phyloP scores from a whole-genome alignment of 2,113 vertebrate species.

The Penelope pileata region DNA sequence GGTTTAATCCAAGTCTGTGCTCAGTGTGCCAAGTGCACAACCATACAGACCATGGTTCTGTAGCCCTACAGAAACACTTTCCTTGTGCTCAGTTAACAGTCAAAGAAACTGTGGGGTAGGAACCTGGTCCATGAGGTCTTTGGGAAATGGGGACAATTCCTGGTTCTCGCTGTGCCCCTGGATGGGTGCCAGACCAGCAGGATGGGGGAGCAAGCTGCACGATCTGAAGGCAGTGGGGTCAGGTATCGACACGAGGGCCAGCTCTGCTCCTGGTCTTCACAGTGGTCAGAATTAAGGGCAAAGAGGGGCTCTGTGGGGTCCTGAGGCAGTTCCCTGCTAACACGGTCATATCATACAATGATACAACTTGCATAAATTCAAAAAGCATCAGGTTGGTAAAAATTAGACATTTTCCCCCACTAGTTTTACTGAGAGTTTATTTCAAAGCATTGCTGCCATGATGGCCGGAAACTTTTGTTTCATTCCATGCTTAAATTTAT shows the following conservation, averaged over 20 bases:
- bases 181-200: not conserved
- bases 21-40: not conserved
- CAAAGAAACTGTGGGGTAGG: no score
- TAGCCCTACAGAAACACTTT: not conserved
- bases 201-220: not conserved
- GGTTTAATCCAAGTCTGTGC: not conserved
- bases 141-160: not conserved
- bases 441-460: not conserved
- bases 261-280: not conserved
- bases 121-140: rapidly evolving
- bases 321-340: not conserved
- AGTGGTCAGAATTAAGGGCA: not conserved
- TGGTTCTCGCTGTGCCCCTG: not conserved
- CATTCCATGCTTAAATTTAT: not conserved
- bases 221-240: not conserved
- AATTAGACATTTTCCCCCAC: not conserved
- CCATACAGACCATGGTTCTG: not conserved
- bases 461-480: not conserved
- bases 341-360: not conserved
- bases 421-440: not conserved
- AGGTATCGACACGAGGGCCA: not conserved
- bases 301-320: not conserved
- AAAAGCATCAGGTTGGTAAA: not conserved
- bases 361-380: not conserved
- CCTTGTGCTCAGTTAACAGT: not conserved